Evolutionary conservation across 2,888 invertebrate genomes (phyloP).

Genomic region (Epinotia demarniana): DNA sequence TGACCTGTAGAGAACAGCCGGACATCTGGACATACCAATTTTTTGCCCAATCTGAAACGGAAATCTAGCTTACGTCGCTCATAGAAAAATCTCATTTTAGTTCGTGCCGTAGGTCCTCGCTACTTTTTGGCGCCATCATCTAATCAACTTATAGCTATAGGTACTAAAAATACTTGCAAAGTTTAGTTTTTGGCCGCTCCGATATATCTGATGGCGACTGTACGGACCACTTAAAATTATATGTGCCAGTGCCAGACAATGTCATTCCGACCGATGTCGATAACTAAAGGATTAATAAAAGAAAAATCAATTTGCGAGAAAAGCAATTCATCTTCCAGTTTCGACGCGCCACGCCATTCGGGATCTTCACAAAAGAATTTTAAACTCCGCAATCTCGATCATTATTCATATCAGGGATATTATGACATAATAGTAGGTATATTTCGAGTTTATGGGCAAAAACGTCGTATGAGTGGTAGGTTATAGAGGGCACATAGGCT

Average conservation of each 20-base stretch:
- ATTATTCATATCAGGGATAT: slow-evolving; percentile 67
- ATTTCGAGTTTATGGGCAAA: not conserved
- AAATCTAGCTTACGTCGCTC: too few relatives aligned
- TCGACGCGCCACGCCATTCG: slow-evolving; percentile 56
- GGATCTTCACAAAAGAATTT: slow-evolving; percentile 59
- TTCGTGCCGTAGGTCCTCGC: too few relatives aligned
- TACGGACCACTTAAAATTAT: not conserved
- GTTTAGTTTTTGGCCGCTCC: too few relatives aligned
- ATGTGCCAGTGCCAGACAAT: not conserved
- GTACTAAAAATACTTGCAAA: too few relatives aligned
- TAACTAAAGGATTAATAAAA: slow-evolving; percentile 46
- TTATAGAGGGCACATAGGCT: slow-evolving; percentile 2
- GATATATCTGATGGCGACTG: too few relatives aligned
- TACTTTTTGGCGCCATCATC: too few relatives aligned
- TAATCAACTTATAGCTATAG: too few relatives aligned
- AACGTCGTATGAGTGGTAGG: slow-evolving; percentile 3
- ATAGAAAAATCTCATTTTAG: too few relatives aligned
- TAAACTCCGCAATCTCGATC: slow-evolving; percentile 59
- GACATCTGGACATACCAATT: too few relatives aligned
- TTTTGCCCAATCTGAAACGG: too few relatives aligned
- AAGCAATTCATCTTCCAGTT: slow-evolving; percentile 60
- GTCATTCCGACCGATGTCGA: slow-evolving; percentile 4
- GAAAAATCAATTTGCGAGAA: slow-evolving; percentile 55
- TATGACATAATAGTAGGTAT: slow-evolving; percentile 56
- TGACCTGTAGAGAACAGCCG: too few relatives aligned